Percentiles rank a stretch among this genome's conserved stretches.
phyloP scores from a whole-genome alignment of 2,888 invertebrate genomes.

The Brachypterus glaber region DNA sequence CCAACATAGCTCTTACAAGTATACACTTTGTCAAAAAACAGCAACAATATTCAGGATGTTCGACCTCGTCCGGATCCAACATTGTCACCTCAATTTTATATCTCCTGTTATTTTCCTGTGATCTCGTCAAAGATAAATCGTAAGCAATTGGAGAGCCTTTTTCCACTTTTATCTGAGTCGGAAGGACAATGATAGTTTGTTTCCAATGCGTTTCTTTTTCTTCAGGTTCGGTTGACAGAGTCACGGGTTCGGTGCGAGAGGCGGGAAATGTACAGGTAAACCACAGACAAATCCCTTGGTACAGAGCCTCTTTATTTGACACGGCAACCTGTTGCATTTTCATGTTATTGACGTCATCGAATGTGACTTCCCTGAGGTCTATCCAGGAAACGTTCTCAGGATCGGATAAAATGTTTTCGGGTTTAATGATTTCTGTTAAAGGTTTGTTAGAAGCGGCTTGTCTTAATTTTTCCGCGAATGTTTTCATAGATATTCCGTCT shows the following conservation, averaged over 20 bases:
- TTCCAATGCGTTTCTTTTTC: constrained; percentile 60
- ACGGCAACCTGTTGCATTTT: constrained; percentile 53
- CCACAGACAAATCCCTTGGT: constrained; percentile 73
- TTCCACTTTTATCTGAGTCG: constrained; percentile 50
- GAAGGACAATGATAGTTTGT: constrained; percentile 66
- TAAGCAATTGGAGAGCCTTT: constrained; percentile 59
- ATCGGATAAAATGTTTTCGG: constrained; percentile 52
- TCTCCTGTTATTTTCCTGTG: constrained; percentile 43
- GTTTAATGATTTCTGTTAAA: constrained; percentile 49
- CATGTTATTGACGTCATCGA: constrained; percentile 51
- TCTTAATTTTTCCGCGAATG: constrained; percentile 54
- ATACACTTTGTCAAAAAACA: constrained; percentile 74
- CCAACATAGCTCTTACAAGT: constrained; percentile 53
- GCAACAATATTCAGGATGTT: constrained; percentile 68
- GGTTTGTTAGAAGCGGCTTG: constrained; percentile 55
- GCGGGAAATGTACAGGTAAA: constrained; percentile 67
- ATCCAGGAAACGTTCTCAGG: constrained; percentile 58
- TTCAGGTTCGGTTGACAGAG: constrained; percentile 50
- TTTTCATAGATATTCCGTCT: constrained; percentile 69
- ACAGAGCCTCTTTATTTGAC: constrained; percentile 49
- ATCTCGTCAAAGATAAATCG: constrained; percentile 52
- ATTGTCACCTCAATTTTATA: constrained; percentile 63
- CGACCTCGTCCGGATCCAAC: constrained; percentile 56
- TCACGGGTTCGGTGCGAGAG: constrained; percentile 34
- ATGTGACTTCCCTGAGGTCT: constrained; percentile 53